Percentiles rank a stretch among this genome's conserved stretches.
Conservation (phyloP, 2,888 invertebrate genomes). For the Trachelus tabidus region DNA sequence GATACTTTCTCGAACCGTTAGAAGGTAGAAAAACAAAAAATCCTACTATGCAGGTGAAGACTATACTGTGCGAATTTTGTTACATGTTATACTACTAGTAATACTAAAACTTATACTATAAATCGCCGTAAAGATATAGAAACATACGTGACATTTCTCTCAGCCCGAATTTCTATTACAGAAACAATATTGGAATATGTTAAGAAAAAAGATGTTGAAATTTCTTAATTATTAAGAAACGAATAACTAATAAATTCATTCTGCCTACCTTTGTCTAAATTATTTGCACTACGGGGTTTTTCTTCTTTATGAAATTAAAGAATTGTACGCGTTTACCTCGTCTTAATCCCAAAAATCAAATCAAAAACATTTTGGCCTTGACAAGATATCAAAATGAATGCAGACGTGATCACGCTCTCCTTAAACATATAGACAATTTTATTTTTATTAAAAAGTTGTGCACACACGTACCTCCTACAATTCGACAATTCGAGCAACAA, state of each 20-base stretch:
- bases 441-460: slow-evolving; percentile 59
- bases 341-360: no score
- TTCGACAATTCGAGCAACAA: slow-evolving; percentile 60
- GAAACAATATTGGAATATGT: neutral
- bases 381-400: neutral
- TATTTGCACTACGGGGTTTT: neutral
- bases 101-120: neutral
- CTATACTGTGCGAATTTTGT: neutral
- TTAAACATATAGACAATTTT: slow-evolving; percentile 52
- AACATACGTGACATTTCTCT: neutral
- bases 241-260: neutral
- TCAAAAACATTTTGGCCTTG: neutral
- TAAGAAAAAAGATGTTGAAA: neutral
- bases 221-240: neutral
- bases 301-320: neutral
- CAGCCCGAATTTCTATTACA: neutral
- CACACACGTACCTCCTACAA: slow-evolving; percentile 54
- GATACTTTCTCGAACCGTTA: neutral
- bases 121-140: neutral
- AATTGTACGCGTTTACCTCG: neutral
- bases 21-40: neutral
- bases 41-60: neutral
- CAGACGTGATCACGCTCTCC: neutral
- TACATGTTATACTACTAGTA: neutral
- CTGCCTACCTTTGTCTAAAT: neutral